Evolutionary conservation across 2,888 invertebrate genomes (phyloP), one percentile per base, ranked within the genome.

Genomic region (Drosophila neotestacea): DNA sequence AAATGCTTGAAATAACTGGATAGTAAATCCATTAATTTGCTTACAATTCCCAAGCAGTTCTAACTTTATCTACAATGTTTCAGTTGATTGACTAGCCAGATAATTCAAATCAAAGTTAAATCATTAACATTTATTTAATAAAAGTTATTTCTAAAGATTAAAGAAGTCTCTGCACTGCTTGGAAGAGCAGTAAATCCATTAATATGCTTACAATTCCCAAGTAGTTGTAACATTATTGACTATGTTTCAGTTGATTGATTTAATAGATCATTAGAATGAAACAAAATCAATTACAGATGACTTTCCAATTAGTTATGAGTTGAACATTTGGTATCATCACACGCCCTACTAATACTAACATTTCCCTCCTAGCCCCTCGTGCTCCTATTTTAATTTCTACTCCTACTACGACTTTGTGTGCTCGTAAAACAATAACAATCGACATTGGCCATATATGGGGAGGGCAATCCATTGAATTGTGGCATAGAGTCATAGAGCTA

Each of bases 351-450:
- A 16, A n/a, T 41, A 27, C 51, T 54, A 6, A 28, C 47, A 50
- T 3, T 10, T 1, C 13, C 4, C 9, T 10, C 13, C 6, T 7
- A 4, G 6, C 34, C 34, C 50, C 16, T 16, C 16, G 34, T 16
- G 6, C 34, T 13, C 22, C 27, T n/a, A 4, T 51, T n/a, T 22
- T 6, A 27, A 7, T n/a, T 55, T 11, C 22, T 11, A 54, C 56
- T 16, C 44, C 56, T 28, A 56, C 56, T 27, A 38, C 36, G 44
- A 39, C 36, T 52, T 44, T 50, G 41, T 65, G 48, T 68, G 70
- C 62, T 69, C 65, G 69, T 73, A 76, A 83, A 66, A 85, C 81
- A 82, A 83, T 73, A 83, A 70, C 86, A 85, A 69, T 73, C 64
- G 84, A 54, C 66, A 67, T 77, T 55, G 64, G 54, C 82, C 84